Conservation (phyloP, 2,113 vertebrate genomes). For the Periophthalmus modestus region DNA sequence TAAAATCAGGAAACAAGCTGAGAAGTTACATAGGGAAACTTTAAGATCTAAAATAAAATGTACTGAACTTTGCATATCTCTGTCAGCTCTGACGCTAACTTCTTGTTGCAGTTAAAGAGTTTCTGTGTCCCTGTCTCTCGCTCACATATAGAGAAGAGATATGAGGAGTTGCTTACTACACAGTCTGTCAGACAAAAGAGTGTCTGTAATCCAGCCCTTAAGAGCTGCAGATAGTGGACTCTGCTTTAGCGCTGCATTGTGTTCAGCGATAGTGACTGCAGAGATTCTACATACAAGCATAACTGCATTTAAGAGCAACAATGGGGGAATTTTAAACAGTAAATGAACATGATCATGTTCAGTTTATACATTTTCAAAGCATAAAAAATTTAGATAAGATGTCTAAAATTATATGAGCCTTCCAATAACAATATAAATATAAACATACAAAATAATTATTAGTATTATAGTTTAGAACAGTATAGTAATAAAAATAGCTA, state of each 20-base stretch:
- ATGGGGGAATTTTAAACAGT: background rate
- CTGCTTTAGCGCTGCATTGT: constrained; percentile 18
- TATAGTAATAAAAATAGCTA: background rate
- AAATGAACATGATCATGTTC: background rate
- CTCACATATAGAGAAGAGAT: constrained; percentile 15
- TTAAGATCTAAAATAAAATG: background rate
- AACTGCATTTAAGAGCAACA: background rate
- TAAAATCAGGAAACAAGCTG: background rate
- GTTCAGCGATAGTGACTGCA: constrained; percentile 17
- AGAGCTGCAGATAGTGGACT: constrained; percentile 26
- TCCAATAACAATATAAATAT: background rate
- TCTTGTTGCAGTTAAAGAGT: constrained; percentile 1
- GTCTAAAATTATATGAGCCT: too few relatives aligned
- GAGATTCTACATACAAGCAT: background rate
- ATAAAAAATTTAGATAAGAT: background rate
- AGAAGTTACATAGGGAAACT: background rate
- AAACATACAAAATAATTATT: background rate
- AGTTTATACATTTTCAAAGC: background rate
- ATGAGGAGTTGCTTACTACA: constrained; percentile 24
- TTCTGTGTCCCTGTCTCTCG: constrained; percentile 17
- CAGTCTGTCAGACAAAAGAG: constrained; percentile 35
- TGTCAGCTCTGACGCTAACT: constrained; percentile 6
- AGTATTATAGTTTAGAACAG: background rate
- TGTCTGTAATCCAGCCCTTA: constrained; percentile 32
- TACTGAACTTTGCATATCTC: background rate